phyloP scores from a whole-genome alignment of 1,140 invertebrate species.

The Bombus picipes region DNA sequence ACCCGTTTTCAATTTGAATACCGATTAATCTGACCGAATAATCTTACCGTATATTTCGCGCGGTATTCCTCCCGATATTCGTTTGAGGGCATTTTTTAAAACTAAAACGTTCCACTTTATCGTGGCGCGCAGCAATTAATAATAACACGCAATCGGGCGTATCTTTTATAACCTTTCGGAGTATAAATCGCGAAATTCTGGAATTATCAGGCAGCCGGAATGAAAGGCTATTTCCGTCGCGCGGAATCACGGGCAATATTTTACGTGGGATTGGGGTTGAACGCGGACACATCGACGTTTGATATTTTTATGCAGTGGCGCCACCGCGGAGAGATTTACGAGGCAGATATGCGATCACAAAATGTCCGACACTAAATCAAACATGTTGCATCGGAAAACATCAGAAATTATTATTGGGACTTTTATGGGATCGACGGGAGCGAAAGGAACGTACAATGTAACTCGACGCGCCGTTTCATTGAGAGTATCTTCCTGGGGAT shows the following conservation, averaged over 20 bases:
- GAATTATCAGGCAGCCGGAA: constrained; percentile 71
- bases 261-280: constrained; percentile 80
- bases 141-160: constrained; percentile 67
- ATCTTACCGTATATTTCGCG: constrained; percentile 54
- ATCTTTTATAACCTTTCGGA: constrained; percentile 68
- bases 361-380: constrained; percentile 84
- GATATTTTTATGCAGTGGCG: constrained; percentile 83
- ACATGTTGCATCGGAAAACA: constrained; percentile 83
- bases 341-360: constrained; percentile 84
- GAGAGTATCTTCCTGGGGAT: constrained; percentile 29
- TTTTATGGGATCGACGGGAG: constrained; percentile 81
- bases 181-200: constrained; percentile 72
- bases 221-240: constrained; percentile 78
- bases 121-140: constrained; percentile 67
- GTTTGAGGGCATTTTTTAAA: constrained; percentile 64
- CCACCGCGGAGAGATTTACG: constrained; percentile 82
- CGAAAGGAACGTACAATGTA: constrained; percentile 55
- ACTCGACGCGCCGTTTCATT: constrained; percentile 41
- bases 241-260: constrained; percentile 81
- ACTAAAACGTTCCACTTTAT: constrained; percentile 68
- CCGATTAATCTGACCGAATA: constrained; percentile 55
- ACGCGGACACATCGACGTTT: constrained; percentile 82
- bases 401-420: constrained; percentile 84
- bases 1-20: constrained; percentile 51
- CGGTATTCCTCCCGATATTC: constrained; percentile 58